Percentiles rank a stretch among this genome's conserved stretches.
These are phyloP conservation scores for Calliphora vicina DNA, from an alignment of 1,140 invertebrate species.

Conservation along the genomic window DNA sequence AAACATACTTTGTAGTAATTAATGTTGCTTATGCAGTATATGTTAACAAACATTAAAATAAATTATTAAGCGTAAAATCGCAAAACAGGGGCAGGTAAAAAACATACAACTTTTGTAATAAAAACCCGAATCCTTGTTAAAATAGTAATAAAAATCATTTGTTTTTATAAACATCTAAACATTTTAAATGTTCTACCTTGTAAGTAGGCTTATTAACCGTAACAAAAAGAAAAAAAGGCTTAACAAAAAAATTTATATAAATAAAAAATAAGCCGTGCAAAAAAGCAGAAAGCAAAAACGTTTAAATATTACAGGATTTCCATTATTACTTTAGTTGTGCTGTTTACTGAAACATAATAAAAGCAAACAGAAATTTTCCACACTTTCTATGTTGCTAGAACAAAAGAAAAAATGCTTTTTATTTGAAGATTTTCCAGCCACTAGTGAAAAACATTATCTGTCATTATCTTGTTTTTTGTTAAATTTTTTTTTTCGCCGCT, in stretches of 20 bases:
- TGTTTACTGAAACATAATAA: background rate
- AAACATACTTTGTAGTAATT: constrained; percentile 21
- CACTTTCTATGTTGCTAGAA: background rate
- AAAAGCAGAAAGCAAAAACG: background rate
- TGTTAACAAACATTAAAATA: constrained; percentile 20
- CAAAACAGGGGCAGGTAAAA: background rate
- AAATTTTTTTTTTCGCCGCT: no score
- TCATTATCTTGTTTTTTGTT: background rate
- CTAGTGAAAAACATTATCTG: background rate
- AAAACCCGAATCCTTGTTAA: background rate
- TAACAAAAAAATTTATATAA: background rate
- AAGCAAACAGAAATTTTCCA: background rate
- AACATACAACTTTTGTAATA: background rate
- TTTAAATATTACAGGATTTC: background rate
- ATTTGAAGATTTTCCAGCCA: background rate
- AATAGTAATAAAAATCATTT: background rate
- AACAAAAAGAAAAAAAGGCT: background rate
- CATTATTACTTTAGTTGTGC: background rate
- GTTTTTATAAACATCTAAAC: background rate
- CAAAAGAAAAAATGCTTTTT: background rate
- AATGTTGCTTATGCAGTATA: constrained; percentile 10
- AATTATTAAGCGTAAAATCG: background rate
- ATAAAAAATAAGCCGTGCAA: no score
- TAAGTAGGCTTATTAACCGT: background rate
- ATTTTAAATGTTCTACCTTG: background rate